Percentiles rank a stretch among this genome's conserved stretches.
Evolutionary conservation across 2,797 vertebrate species (phyloP).

Genomic region (Labeo calbasu): DNA sequence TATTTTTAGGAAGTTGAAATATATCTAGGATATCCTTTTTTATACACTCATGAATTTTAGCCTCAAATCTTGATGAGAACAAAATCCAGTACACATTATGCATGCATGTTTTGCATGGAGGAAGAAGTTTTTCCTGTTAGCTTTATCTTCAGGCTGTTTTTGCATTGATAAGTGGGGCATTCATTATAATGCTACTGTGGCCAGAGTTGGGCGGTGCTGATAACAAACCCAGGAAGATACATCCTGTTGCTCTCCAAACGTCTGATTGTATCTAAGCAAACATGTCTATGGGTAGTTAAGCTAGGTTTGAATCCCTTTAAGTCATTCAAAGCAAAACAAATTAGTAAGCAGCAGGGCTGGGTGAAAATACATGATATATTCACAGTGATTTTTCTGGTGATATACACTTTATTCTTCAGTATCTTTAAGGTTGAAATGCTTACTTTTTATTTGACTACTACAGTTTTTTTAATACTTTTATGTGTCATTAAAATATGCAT

Average conservation of each 20-base stretch:
- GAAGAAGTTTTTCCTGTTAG: conserved; percentile 33
- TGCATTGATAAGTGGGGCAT: conserved; percentile 38
- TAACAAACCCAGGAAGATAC: conserved; percentile 27
- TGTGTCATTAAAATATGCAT: background rate
- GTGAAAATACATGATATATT: background rate
- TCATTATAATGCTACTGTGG: conserved; percentile 12
- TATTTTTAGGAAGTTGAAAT: no score
- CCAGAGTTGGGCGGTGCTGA: conserved; percentile 16
- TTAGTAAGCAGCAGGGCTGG: background rate
- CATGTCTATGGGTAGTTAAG: background rate
- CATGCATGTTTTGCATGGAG: conserved; percentile 22
- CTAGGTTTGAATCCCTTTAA: background rate
- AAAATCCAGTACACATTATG: background rate
- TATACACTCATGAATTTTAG: background rate
- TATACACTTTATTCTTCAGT: background rate
- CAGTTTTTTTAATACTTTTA: background rate
- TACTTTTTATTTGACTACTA: background rate
- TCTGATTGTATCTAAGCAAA: conserved; percentile 26
- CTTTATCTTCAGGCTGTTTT: conserved; percentile 49
- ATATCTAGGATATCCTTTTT: background rate
- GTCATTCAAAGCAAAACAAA: background rate
- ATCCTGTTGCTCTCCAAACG: conserved; percentile 22
- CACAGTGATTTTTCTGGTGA: background rate
- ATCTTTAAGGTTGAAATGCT: background rate
- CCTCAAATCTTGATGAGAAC: background rate